These are phyloP conservation scores for Brenthis ino DNA, from an alignment of 2,888 invertebrate genomes.

Conservation along the genomic window DNA sequence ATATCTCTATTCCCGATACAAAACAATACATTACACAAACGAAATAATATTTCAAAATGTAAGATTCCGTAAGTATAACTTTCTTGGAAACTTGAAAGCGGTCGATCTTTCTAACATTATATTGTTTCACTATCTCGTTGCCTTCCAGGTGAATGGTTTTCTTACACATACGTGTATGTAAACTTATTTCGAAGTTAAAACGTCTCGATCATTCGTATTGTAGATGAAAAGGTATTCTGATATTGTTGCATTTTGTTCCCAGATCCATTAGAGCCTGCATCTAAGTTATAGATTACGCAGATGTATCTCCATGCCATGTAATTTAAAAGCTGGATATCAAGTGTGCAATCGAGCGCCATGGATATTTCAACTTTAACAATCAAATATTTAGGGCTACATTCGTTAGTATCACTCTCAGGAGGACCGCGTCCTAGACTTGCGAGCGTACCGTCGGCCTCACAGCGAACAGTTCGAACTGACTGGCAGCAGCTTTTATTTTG, in stretches of 20 bases:
- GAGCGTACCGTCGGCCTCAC: conserved; percentile 54
- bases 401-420: conserved; percentile 72
- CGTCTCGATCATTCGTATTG: conserved; percentile 33
- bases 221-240: conserved; percentile 33
- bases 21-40: conserved; percentile 48
- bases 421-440: conserved; percentile 72
- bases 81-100: conserved; percentile 60
- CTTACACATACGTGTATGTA: conserved; percentile 32
- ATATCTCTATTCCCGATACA: conserved; percentile 35
- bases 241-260: conserved; percentile 46
- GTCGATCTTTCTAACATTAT: conserved; percentile 61
- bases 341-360: conserved; percentile 56
- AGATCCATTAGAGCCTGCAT: conserved; percentile 51
- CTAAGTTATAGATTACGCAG: conserved; percentile 69
- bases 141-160: conserved; percentile 63
- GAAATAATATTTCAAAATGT: conserved; percentile 41
- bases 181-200: conserved; percentile 38
- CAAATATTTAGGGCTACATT: conserved; percentile 78
- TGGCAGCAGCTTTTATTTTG: conserved; percentile 56
- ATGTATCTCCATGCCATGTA: conserved; percentile 61
- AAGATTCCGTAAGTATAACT: conserved; percentile 58
- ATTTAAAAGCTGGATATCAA: conserved; percentile 59
- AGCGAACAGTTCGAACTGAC: conserved; percentile 52
- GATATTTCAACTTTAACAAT: conserved; percentile 74
- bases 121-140: conserved; percentile 65